Conservation (phyloP, 2,888 invertebrate genomes). For the Taenaris catops region DNA sequence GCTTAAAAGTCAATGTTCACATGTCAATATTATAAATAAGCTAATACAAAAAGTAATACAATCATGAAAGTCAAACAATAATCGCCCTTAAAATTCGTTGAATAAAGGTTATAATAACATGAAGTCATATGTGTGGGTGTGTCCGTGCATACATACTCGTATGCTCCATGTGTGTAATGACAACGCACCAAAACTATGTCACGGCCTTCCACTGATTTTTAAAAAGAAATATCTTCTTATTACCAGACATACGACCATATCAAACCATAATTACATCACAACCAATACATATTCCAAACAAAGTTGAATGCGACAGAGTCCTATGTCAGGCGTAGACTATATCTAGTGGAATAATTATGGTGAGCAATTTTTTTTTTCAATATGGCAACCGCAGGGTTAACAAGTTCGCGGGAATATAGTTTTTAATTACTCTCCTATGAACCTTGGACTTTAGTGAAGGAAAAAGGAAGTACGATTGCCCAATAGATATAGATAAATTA, state of each 20-base stretch:
- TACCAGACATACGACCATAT: constrained; percentile 29
- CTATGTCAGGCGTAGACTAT: constrained; percentile 27
- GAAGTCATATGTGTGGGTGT: constrained; percentile 26
- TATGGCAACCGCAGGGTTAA: constrained; percentile 31
- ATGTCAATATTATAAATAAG: constrained; percentile 30
- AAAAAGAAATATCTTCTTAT: constrained; percentile 42
- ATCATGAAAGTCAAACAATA: constrained; percentile 1
- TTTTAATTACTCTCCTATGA: constrained; percentile 25
- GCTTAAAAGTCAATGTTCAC: constrained; percentile 31
- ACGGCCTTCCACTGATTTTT: constrained; percentile 68
- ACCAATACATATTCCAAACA: constrained; percentile 8
- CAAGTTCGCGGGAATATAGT: constrained; percentile 29
- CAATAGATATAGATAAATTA: constrained; percentile 17
- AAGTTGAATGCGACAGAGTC: constrained; percentile 25
- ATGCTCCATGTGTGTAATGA: constrained; percentile 34
- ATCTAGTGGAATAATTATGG: constrained; percentile 29
- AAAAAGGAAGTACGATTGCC: constrained; percentile 21
- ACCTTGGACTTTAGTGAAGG: constrained; percentile 24
- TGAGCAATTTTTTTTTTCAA: constrained; percentile 27
- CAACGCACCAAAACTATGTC: constrained; percentile 59
- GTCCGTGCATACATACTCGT: constrained; percentile 23
- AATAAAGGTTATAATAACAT: constrained; percentile 13
- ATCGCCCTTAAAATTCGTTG: not conserved
- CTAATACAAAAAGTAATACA: constrained; percentile 6
- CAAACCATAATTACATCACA: constrained; percentile 15